Evolutionary conservation across 1,140 invertebrate genomes (phyloP).

Genomic region (Lerema accius): DNA sequence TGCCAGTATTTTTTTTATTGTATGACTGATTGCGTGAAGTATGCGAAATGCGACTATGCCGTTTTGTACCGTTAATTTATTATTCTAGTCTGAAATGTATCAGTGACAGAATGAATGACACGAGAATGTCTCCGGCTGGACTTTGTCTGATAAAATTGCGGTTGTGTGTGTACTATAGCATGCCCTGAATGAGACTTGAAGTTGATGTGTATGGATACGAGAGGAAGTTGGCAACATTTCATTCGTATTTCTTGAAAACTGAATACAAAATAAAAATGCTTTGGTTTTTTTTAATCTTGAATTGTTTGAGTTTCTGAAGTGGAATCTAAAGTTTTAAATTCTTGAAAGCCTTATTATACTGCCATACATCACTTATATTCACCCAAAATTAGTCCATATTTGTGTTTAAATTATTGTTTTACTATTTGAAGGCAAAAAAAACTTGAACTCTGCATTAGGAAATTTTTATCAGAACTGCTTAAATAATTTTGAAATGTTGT

Average conservation of each 20-base stretch:
- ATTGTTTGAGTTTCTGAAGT: too few relatives aligned
- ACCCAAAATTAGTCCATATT: too few relatives aligned
- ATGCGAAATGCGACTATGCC: constrained; percentile 55
- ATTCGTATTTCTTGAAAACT: not conserved
- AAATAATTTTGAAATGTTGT: not conserved
- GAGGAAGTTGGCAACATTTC: not conserved
- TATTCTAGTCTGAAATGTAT: constrained; percentile 77
- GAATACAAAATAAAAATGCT: too few relatives aligned
- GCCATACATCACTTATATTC: too few relatives aligned
- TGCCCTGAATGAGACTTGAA: constrained; percentile 4
- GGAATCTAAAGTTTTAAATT: too few relatives aligned
- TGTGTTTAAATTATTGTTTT: too few relatives aligned
- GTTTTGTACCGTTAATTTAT: constrained; percentile 54
- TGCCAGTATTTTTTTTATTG: constrained; percentile 74
- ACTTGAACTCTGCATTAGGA: too few relatives aligned
- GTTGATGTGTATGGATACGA: not conserved
- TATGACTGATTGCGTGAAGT: constrained; percentile 56
- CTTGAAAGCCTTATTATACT: too few relatives aligned
- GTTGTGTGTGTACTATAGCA: not conserved
- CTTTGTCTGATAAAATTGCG: constrained; percentile 28
- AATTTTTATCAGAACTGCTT: too few relatives aligned
- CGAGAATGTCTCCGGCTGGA: constrained; percentile 29
- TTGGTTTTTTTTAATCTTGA: too few relatives aligned
- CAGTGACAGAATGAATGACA: constrained; percentile 68
- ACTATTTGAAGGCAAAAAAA: too few relatives aligned